Evolutionary conservation across 2,797 vertebrate genomes (phyloP), one percentile per base, ranked within the genome.

Genomic region (Lophotriccus pileatus): DNA sequence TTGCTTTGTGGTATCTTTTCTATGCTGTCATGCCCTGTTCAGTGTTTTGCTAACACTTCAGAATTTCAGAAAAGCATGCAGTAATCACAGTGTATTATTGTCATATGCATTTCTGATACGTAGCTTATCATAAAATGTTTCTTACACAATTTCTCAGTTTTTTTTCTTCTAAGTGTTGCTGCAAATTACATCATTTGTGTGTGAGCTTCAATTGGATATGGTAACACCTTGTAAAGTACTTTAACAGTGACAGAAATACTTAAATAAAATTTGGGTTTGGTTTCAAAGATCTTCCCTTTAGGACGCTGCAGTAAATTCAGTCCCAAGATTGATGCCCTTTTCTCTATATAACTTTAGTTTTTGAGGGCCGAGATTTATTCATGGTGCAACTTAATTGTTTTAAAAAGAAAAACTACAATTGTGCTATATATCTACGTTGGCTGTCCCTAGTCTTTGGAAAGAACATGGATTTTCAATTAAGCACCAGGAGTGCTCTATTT

Each of bases 381-480:
- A 12, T 50, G 47, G 73, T 91, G 39, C 10, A 80, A 79, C 52
- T 43, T 77, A 93, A 93, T 93, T 95, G 44, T 75, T 90, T 95
- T 96, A 84, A 84, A 96, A 95, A 69, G 36, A 62, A 91, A 62
- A 81, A 37, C n/a, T 87, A 60, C 46, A 77, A 21, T 47, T 78
- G 13, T 30, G 23, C 52, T 85, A 10, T 70, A 15, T 79, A 62
- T 52, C 41, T 84, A 15, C 14, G 30, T 15, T 24, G 50, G 30
- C 59, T 88, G 87, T 90, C 69, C 50, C 25, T 84, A 68, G 39
- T 44, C 68, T 83, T 93, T 84, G 53, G 55, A 86, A 87, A 82
- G 36, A 87, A 46, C 19, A 79, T 91, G 93, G 81, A 94, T 94
- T 96, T 97, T 53, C 63, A 94, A 80, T 94, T 91, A 94, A 89